phyloP scores from a whole-genome alignment of 2,888 invertebrate species.

The Acholoe squamosa region DNA sequence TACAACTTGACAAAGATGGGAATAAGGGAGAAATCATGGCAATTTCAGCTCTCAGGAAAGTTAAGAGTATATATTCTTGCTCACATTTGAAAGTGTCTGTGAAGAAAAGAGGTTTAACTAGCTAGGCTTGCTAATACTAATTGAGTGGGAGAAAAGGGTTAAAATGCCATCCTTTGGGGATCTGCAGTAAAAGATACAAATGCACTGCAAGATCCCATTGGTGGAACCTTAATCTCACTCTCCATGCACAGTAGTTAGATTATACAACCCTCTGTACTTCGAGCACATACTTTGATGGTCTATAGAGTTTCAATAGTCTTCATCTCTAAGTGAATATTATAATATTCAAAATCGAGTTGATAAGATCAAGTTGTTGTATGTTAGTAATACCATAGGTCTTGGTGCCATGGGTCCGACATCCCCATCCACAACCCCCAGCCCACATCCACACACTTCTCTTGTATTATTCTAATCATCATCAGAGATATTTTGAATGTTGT shows the following conservation, averaged over 20 bases:
- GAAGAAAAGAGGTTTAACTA: not conserved
- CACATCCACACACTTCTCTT: not conserved
- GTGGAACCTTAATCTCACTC: not conserved
- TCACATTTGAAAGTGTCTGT: constrained; percentile 33
- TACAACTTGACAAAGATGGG: constrained; percentile 4
- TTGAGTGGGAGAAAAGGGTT: not conserved
- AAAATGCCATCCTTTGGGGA: not conserved
- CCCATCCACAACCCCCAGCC: not conserved
- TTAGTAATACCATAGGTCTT: not conserved
- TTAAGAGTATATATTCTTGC: constrained; percentile 53
- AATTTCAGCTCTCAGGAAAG: constrained; percentile 58
- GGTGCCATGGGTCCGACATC: not conserved
- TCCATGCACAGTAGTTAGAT: constrained; percentile 13
- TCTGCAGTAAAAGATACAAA: no score
- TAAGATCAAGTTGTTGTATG: not conserved
- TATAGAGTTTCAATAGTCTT: not conserved
- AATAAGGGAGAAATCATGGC: not conserved
- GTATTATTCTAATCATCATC: not conserved
- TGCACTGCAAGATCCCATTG: not conserved
- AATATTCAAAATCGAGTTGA: constrained; percentile 17
- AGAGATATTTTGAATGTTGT: constrained; percentile 42
- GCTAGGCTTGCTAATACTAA: not conserved
- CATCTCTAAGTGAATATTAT: not conserved
- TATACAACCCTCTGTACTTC: constrained; percentile 1
- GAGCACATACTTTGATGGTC: constrained; percentile 8